Base-by-base conservation (phyloP, 2,113 vertebrate species). In the Phylloscopus trochiloides region DNA sequence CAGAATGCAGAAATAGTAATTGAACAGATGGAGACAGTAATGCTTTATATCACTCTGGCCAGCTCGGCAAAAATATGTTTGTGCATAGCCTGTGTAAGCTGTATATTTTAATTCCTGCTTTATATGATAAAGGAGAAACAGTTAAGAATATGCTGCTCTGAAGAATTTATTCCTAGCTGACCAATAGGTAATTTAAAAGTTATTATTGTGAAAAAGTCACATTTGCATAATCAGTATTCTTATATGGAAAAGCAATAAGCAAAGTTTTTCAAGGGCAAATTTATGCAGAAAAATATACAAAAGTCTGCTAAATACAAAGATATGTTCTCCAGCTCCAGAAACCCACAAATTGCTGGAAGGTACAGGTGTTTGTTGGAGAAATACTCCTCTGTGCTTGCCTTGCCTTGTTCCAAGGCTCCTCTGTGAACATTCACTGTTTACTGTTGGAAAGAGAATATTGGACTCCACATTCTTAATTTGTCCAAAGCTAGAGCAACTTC, bases 21-120 rank as follows among this genome's bases (percentile, higher is more conserved):
- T 80, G 87, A 92, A 89, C 87, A 94, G 80, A 76, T 95, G 90
- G 76, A 43, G 73, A 91, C 50, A 45, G 36, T 80, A 92, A 72
- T 48, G 80, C 63, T 91, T 83, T 94, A 59, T 25, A 86, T 88
- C 52, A 29, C 48, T 91, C 34, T 73, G 63, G 18, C 25, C 76
- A 86, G 40, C 28, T 57, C 89, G 72, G n/a, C 14, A 86, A 93
- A 94, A 86, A 65, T 79, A 50, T 34, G 12, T 68, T 83, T 91
- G 51, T 75, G 48, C 29, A 28, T 78, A 74, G 32, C 11, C 42
- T 67, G 7, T 43, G 8, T 86, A 84, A 89, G 42, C 11, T n/a
- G 38, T 55, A 14, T 80, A 66, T 93, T 91, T 88, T 79, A 94
- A 71, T 82, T 71, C 15, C 20, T 71, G 47, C 7, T 9, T 88